Evolutionary conservation across 2,888 invertebrate genomes (phyloP).

Genomic region (Epinotia bilunana): DNA sequence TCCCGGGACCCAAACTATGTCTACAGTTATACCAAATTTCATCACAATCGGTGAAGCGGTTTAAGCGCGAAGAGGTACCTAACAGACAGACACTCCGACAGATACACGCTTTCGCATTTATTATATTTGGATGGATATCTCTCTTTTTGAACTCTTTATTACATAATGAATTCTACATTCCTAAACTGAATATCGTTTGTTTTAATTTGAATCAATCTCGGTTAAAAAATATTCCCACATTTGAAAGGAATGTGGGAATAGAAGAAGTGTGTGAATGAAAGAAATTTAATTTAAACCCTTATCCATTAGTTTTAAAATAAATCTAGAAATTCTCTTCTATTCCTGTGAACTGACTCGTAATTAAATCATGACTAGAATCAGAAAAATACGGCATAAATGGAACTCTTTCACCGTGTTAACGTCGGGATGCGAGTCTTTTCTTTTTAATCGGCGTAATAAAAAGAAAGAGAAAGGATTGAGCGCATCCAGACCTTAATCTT

Average conservation of each 20-base stretch:
- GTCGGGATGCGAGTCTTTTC: slow-evolving; percentile 27
- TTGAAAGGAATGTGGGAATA: slow-evolving; percentile 7
- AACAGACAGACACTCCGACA: too few species aligned
- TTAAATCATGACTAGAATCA: slow-evolving; percentile 41
- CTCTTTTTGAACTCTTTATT: too few species aligned
- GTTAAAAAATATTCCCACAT: background rate
- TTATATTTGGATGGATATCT: too few species aligned
- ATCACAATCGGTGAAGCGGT: too few species aligned
- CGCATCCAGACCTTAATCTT: slow-evolving; percentile 27
- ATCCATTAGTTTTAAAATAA: slow-evolving; percentile 37
- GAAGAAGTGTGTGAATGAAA: too few species aligned
- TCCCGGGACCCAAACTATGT: too few species aligned
- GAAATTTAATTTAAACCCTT: slow-evolving; percentile 32
- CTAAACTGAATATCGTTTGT: too few species aligned
- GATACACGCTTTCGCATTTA: too few species aligned
- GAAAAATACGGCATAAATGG: slow-evolving; percentile 36
- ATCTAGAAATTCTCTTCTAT: slow-evolving; percentile 22
- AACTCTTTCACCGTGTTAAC: slow-evolving; percentile 30
- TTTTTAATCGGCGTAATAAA: slow-evolving; percentile 35
- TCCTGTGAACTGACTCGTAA: slow-evolving; percentile 35
- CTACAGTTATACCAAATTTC: too few species aligned
- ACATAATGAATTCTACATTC: too few species aligned
- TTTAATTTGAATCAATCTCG: background rate
- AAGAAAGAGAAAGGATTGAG: slow-evolving; percentile 23
- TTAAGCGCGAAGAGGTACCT: too few species aligned